These are phyloP conservation scores for Nanger granti DNA, from an alignment of 2,113 vertebrate genomes.

Conservation along the genomic window DNA sequence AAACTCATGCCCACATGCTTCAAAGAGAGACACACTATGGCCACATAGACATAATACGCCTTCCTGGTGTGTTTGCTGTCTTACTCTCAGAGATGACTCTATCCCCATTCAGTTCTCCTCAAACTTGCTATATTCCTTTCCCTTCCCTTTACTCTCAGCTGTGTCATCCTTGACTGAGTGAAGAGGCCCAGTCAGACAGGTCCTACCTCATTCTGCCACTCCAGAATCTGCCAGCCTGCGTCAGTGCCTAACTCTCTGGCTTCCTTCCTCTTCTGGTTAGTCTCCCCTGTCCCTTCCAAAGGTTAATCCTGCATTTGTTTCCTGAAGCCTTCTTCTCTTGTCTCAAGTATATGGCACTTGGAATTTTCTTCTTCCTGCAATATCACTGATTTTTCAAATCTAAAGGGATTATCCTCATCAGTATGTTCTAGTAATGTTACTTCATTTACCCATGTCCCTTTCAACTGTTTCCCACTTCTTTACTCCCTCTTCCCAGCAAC, in stretches of 20 bases:
- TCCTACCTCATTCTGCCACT: neutral
- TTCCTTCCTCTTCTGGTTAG: neutral
- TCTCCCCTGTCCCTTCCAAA: neutral
- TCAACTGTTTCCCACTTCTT: neutral
- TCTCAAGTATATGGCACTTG: neutral
- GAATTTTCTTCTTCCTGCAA: neutral
- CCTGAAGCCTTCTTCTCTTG: neutral
- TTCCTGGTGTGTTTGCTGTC: neutral
- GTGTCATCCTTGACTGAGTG: neutral
- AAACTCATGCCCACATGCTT: neutral
- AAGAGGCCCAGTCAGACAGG: neutral
- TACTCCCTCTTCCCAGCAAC: neutral
- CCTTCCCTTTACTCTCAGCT: neutral
- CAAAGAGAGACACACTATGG: neutral
- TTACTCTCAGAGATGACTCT: neutral
- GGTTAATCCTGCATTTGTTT: neutral
- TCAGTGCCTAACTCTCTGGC: neutral
- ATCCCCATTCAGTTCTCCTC: neutral
- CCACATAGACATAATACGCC: rapidly evolving
- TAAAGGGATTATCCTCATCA: neutral
- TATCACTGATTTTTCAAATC: neutral
- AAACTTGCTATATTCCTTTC: neutral
- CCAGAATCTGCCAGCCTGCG: neutral
- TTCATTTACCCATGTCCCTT: neutral
- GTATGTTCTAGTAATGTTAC: neutral